phyloP scores from a whole-genome alignment of 1,140 invertebrate genomes.

The Chironomus tepperi region DNA sequence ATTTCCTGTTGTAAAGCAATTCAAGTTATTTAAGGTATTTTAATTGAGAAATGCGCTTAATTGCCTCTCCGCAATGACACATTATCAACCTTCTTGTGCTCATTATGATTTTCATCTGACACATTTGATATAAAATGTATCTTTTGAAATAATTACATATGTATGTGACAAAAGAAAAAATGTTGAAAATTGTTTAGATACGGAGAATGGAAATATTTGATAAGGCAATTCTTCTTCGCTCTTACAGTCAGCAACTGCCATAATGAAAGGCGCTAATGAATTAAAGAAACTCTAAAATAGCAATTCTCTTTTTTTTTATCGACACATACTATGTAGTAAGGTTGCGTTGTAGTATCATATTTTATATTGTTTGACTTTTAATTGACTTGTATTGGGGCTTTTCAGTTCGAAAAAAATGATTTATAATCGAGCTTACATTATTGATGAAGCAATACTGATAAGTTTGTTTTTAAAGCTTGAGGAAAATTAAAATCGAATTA shows the following conservation, averaged over 20 bases:
- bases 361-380: slow-evolving; percentile 3
- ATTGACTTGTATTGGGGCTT: background rate
- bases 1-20: too few species aligned
- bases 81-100: too few species aligned
- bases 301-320: background rate
- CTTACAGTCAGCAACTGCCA: background rate
- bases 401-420: background rate
- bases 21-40: too few species aligned
- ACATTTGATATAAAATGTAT: background rate
- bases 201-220: background rate
- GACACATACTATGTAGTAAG: background rate
- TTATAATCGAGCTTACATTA: background rate
- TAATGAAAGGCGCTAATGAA: slow-evolving; percentile 10
- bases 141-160: background rate
- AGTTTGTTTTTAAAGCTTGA: too few species aligned
- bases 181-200: background rate
- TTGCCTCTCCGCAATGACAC: too few species aligned
- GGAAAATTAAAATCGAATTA: too few species aligned
- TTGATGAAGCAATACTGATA: too few species aligned
- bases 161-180: slow-evolving; percentile 8
- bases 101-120: too few species aligned
- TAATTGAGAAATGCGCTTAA: too few species aligned
- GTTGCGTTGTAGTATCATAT: background rate
- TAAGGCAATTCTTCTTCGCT: background rate
- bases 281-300: background rate